Conservation (phyloP, 2,797 vertebrate species). For the Falco novaeseelandiae region DNA sequence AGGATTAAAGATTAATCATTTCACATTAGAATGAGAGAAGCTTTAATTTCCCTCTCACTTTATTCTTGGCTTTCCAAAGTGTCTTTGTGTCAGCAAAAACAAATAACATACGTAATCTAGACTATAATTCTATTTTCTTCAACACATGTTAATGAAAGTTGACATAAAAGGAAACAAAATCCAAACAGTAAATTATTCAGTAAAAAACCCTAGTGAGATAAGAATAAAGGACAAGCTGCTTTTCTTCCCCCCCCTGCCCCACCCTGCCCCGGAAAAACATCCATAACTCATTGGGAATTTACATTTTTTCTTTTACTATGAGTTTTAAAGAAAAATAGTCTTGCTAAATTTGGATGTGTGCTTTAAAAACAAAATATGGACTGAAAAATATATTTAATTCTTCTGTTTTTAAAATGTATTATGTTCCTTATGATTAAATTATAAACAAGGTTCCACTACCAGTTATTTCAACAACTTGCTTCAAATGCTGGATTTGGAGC, state of each 20-base stretch:
- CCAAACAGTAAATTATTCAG: neutral
- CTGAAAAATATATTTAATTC: slow-evolving; percentile 34
- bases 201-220: neutral
- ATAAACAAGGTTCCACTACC: slow-evolving; percentile 8
- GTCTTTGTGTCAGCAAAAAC: neutral
- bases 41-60: neutral
- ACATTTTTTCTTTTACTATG: neutral
- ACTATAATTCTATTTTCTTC: neutral
- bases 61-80: neutral
- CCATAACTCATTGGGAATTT: accelerated
- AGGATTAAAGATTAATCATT: slow-evolving; percentile 3
- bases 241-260: no score
- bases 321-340: slow-evolving; percentile 9
- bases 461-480: slow-evolving; percentile 34
- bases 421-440: neutral
- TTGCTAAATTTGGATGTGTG: neutral
- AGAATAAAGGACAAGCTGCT: accelerated
- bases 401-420: slow-evolving; percentile 26
- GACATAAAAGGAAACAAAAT: neutral
- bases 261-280: neutral
- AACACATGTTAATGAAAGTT: neutral
- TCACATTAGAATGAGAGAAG: neutral
- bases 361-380: neutral
- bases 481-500: neutral
- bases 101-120: neutral